Evolutionary conservation across 2,113 vertebrate species (phyloP), one percentile per base, ranked within the genome.

Genomic region (Redunca redunca): DNA sequence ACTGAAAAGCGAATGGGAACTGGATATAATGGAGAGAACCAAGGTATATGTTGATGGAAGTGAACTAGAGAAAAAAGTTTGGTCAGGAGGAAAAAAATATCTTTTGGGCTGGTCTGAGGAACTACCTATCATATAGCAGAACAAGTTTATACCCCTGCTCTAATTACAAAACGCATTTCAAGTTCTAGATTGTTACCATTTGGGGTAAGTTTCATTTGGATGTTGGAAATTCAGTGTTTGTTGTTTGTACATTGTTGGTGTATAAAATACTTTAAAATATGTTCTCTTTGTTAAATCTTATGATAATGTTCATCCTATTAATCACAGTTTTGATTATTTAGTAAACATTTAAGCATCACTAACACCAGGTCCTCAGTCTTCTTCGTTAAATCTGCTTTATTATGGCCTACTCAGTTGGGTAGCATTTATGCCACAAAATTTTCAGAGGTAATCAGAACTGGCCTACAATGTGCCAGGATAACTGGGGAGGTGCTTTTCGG

Each of bases 381-480:
- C 23, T 91, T 89, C 9, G 62, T 58, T 85, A 33, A 88, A 97
- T 33, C 36, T 80, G 26, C 60, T 95, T 7, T 74, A 52, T 74
- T 62, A 71, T 53, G 33, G 30, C 6, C 52, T 93, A 74, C 26
- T 92, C 90, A 81, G 30, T 15, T 92, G 52, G 30, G 14, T 36
- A 53, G 13, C 23, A 64, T 81, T 82, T 86, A 90, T 88, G 26
- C 15, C 86, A 80, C 33, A 87, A 64, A 84, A 80, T 77, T 91
- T 94, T 95, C 36, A 83, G 30, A 95, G 23, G 12, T 93, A 93
- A 74, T 86, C 89, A 95, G 86, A 93, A 74, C 14, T 94, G 50
- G 6, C 13, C n/a, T 95, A 30, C 80, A 89, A 40, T 64, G 33
- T 96, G 48, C 10, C 57, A 81, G 57, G 57, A 46, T 53, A 97